These are phyloP conservation scores for Scelioninae gen. 2 DNA, from an alignment of 2,888 invertebrate genomes.

Conservation along the genomic window DNA sequence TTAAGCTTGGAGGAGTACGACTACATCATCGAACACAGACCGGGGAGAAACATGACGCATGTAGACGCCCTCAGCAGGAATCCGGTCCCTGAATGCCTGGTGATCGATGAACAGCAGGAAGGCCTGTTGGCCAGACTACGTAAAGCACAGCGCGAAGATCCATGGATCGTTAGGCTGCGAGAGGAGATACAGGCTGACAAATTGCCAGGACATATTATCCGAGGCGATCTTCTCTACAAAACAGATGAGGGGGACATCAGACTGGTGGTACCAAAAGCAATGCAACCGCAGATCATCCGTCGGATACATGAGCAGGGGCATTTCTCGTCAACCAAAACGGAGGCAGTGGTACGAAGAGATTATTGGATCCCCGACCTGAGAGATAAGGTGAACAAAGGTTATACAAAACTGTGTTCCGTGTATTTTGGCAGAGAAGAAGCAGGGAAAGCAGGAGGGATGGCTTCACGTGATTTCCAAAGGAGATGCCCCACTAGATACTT, in stretches of 20 bases:
- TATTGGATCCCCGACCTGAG: neutral
- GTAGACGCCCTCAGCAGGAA: neutral
- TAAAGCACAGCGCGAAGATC: neutral
- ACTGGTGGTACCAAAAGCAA: neutral
- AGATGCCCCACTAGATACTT: neutral
- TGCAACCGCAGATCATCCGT: neutral
- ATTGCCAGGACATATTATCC: neutral
- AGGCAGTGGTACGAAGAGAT: neutral
- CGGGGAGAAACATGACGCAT: neutral
- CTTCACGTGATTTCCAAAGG: neutral
- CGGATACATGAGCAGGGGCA: neutral
- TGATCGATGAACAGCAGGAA: neutral
- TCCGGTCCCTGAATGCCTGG: neutral
- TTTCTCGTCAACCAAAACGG: neutral
- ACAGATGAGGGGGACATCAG: neutral
- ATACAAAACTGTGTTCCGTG: neutral
- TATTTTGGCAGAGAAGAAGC: neutral
- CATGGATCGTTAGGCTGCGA: neutral
- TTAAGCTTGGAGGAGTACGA: neutral
- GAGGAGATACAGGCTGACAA: neutral
- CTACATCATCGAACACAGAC: neutral
- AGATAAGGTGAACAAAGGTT: neutral
- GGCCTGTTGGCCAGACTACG: neutral
- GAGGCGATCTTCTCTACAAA: neutral
- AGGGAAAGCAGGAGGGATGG: neutral